Evolutionary conservation across 2,888 invertebrate genomes (phyloP), one percentile per base, ranked within the genome.

Genomic region (Drosophila sordidapex): DNA sequence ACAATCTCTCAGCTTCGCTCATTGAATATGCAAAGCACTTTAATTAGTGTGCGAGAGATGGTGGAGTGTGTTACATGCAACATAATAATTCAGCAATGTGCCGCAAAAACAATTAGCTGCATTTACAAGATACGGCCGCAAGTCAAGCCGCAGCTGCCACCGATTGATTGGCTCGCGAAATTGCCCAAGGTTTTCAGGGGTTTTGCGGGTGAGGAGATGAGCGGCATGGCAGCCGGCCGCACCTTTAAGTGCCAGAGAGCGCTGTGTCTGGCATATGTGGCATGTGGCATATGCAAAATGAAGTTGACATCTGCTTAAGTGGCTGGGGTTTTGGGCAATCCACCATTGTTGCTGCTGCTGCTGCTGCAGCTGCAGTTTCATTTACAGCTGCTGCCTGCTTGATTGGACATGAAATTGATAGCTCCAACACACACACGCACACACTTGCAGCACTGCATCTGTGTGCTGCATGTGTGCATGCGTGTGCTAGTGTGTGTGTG

Each of bases 361-460:
- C 60, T 65, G 70, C 21, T 76, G 62, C 8, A 52, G 63, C 59
- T 60, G 83, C 82, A 78, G 75, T 74, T 74, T 76, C 76, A 76
- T 62, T 73, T 88, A 83, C 82, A 79, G 82, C 81, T 76, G 87
- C 77, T 83, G 72, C 83, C 82, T 90, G 86, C 82, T 83, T 91
- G 91, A 91, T 92, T 92, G 91, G 89, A 91, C 91, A 89, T 90
- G 90, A 89, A 92, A 92, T 91, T 92, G 92, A 92, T 92, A 90
- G 91, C 89, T 89, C 70, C 64, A 64, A 65, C 27, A 69, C 64
- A 49, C 60, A 36, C 43, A 53, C 46, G 46, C 68, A 61, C 63
- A 73, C 53, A 33, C 3, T n/a, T 51, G 21, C 46, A 25, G 25
- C 46, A 51, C 11, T 60, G 46, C 67, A 76, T 57, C 33, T 65